Evolutionary conservation across 2,888 invertebrate genomes (phyloP).

Genomic region (Chaitophorus viminalis): DNA sequence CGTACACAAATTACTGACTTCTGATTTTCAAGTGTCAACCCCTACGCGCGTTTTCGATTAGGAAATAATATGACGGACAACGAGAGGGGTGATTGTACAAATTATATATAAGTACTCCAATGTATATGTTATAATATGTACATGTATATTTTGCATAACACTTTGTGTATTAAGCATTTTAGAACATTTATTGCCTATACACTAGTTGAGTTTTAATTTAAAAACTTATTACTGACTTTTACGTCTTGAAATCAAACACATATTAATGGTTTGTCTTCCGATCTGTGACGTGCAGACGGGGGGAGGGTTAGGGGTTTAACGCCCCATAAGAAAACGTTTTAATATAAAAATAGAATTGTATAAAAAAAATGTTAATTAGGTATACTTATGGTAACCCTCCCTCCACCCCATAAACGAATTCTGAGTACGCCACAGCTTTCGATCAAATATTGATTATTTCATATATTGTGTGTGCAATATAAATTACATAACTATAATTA

Average conservation of each 20-base stretch:
- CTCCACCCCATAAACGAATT: too few species aligned
- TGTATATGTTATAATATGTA: not conserved
- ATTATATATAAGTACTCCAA: not conserved
- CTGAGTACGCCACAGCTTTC: too few species aligned
- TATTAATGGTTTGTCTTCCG: not conserved
- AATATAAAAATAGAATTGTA: too few species aligned
- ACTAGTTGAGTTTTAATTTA: not conserved
- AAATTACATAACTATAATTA: not conserved
- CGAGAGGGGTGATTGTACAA: not conserved
- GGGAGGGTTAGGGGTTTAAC: too few species aligned
- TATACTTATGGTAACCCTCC: too few species aligned
- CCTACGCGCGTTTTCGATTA: constrained; percentile 39
- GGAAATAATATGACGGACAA: constrained; percentile 20
- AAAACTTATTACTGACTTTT: constrained; percentile 2
- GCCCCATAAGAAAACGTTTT: too few species aligned
- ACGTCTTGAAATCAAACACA: not conserved
- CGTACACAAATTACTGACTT: constrained; percentile 31
- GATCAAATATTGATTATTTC: not conserved
- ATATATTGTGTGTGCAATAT: not conserved
- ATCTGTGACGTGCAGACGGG: too few species aligned
- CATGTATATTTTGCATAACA: not conserved
- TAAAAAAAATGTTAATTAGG: too few species aligned
- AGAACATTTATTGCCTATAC: not conserved
- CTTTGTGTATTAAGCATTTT: not conserved
- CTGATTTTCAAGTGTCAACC: constrained; percentile 58